Conservation (phyloP, 2,797 vertebrate species). For the Remorina albescens region DNA sequence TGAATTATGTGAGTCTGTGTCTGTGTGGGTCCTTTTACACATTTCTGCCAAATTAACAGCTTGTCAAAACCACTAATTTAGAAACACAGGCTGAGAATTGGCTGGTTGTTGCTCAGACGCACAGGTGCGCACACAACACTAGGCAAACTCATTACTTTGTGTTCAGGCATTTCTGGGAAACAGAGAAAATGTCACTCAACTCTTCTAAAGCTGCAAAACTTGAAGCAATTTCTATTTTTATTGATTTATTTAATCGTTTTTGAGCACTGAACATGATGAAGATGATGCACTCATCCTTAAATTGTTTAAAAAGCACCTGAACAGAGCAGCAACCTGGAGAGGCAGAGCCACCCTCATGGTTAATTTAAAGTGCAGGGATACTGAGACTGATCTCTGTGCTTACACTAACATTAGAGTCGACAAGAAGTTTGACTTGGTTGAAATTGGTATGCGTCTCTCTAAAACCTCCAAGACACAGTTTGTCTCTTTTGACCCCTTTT, state of each 20-base stretch:
- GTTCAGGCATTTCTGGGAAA: neutral
- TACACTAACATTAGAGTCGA: neutral
- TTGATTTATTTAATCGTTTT: too few relatives aligned
- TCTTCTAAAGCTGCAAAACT: neutral
- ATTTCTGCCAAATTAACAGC: conserved; percentile 33
- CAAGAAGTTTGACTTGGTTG: neutral
- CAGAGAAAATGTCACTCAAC: neutral
- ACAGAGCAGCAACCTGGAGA: neutral
- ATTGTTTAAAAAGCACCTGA: conserved; percentile 4
- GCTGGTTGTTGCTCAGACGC: neutral
- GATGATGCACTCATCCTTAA: neutral
- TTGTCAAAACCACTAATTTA: conserved; percentile 19
- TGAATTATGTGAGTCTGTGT: neutral
- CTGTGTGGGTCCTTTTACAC: neutral
- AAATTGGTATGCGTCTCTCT: neutral
- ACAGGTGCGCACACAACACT: conserved; percentile 4
- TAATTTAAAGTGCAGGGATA: neutral
- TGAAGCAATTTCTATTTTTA: neutral
- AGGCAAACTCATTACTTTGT: neutral
- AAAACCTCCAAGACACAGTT: neutral
- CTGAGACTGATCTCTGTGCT: neutral
- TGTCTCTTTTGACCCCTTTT: neutral
- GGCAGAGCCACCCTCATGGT: neutral
- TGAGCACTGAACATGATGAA: conserved; percentile 1
- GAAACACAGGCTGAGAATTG: neutral